Evolutionary conservation across 53 echinoderm and acorn worm genomes (phyloP), one percentile per base, ranked within the genome.

Genomic region (Holothuria scabra): DNA sequence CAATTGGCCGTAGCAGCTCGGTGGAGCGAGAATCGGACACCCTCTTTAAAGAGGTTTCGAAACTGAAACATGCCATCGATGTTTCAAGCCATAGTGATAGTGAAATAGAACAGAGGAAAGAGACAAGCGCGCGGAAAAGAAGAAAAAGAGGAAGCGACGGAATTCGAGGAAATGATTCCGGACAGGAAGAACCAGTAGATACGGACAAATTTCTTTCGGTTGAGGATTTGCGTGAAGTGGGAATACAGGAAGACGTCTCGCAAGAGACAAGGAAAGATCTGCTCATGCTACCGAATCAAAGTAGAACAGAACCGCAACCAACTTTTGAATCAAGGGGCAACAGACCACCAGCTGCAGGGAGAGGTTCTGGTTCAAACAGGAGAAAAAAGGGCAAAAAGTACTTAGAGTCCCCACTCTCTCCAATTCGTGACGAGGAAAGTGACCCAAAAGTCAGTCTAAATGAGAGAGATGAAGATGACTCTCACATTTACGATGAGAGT

Each of bases 371-470:
- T 1, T 81, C 82, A 23, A 81, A 64, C 29, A 41, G 82, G 6
- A 33, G 82, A 63, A 81, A 81, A 34, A 81, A 64, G 35, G 82
- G 82, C 12, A 61, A 81, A 34, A 81, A 81, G 60, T 81, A 92
- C 13, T 83, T 89, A 60, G 97, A 97, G 65, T 88, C 85, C 12
- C 97, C 97, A 9, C 79, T 97, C 3, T 97, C 97, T 13, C 97
- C 97, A 31, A 97, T 97, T 65, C 94, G 88, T 32, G 97, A 97
- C 83, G 97, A 92, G 18, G 97, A 97, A 28, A 84, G 86, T 20
- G 92, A 80, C 10, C 76, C 88, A 12, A 94, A 94, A 16, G 32
- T 5, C 33, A 31, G 18, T 58, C 14, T 44, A 20, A 29, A 19
- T 18, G 31, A 28, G 5, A 74, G 79, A 38, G 52, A 60, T 13